Percentiles rank a stretch among this genome's conserved stretches.
Conservation (phyloP, 2,113 vertebrate species). For the Elachura formosa region DNA sequence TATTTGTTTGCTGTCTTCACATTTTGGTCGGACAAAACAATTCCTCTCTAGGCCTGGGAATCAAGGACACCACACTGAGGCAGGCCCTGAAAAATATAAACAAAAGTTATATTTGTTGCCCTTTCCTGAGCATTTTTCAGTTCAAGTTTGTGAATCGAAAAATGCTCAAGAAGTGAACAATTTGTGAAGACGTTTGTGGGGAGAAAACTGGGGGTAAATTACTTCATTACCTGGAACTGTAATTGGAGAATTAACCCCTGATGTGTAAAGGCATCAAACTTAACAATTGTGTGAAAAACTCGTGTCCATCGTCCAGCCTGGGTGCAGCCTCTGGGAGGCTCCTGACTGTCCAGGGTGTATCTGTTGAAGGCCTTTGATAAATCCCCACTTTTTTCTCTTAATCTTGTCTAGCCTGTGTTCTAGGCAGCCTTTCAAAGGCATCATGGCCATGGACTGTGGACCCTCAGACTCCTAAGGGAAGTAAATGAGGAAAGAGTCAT, state of each 20-base stretch:
- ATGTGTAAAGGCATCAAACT: background rate
- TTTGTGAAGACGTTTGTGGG: too few relatives aligned
- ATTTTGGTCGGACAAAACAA: background rate
- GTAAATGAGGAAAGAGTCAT: background rate
- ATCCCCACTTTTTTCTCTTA: background rate
- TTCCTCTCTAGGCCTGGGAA: background rate
- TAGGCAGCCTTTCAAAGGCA: accelerated
- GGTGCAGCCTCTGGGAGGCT: background rate
- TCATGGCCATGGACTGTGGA: background rate
- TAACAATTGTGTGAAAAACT: background rate
- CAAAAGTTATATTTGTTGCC: too few relatives aligned
- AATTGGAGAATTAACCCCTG: accelerated
- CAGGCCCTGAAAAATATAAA: accelerated
- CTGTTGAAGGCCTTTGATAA: background rate
- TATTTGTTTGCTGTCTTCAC: background rate
- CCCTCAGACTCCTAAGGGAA: background rate
- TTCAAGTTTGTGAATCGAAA: too few relatives aligned
- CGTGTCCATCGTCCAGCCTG: background rate
- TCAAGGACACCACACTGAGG: background rate
- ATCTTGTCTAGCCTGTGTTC: background rate
- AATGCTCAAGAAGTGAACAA: too few relatives aligned
- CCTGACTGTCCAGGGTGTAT: background rate
- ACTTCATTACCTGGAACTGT: background rate
- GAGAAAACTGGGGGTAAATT: background rate
- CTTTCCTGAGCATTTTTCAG: too few relatives aligned